phyloP scores from a whole-genome alignment of 2,888 invertebrate species.

The Rhamnusium bicolor region DNA sequence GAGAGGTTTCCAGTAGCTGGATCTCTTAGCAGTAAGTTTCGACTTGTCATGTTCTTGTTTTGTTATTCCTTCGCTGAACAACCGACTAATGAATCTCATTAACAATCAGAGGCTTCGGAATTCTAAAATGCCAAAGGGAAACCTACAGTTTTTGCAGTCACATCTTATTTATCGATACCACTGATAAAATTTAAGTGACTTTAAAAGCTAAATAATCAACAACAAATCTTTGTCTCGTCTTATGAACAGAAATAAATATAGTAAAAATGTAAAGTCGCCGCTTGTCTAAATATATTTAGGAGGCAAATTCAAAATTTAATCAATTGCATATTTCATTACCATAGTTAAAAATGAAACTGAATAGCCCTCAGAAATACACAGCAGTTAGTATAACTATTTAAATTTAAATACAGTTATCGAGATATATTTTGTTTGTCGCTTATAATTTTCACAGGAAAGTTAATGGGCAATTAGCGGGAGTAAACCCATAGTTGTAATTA shows the following conservation, averaged over 20 bases:
- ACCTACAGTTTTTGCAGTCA: neutral
- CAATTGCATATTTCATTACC: too few species aligned
- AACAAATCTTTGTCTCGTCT: neutral
- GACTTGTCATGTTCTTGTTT: conserved; percentile 54
- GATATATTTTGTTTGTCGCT: too few species aligned
- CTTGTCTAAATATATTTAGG: neutral
- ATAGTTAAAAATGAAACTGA: too few species aligned
- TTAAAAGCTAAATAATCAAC: neutral
- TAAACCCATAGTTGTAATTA: neutral
- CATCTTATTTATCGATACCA: conserved; percentile 3
- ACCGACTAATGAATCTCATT: conserved; percentile 58
- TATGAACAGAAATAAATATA: neutral
- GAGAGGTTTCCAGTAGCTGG: conserved; percentile 81
- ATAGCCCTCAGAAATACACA: too few species aligned
- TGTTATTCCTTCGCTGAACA: conserved; percentile 41
- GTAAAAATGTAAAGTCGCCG: neutral
- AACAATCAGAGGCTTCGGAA: conserved; percentile 50
- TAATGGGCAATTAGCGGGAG: neutral
- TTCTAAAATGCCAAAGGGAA: conserved; percentile 8
- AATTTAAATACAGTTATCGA: too few species aligned
- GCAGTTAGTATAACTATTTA: too few species aligned
- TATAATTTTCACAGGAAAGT: neutral
- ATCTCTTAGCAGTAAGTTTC: conserved; percentile 61
- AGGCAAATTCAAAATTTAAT: too few species aligned
- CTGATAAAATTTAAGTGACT: neutral